A percentile compares a stretch with the other conserved stretches of the same genome.
Conservation (phyloP, 2,113 vertebrate species). For the Sinocyclocheilus anophthalmus region DNA sequence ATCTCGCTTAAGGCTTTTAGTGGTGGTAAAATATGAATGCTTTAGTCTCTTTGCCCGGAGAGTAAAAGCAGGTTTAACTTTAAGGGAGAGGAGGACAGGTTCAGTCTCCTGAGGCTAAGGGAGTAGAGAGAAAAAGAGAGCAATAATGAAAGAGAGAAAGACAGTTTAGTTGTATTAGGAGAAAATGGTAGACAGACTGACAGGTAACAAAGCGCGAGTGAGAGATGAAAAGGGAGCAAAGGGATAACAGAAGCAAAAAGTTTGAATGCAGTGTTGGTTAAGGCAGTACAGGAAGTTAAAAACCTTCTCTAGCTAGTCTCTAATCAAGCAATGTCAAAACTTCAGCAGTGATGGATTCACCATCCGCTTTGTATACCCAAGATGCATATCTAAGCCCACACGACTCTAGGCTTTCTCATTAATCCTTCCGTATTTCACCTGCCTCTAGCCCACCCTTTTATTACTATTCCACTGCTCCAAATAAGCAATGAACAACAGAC, state of each 20-base stretch:
- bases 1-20: constrained; percentile 33
- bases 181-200: not conserved
- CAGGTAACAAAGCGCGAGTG: not conserved
- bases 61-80: not conserved
- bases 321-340: constrained; percentile 10
- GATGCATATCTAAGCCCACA: not conserved
- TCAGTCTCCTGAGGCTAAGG: not conserved
- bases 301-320: constrained; percentile 6
- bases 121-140: not conserved
- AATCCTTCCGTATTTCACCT: constrained; percentile 7
- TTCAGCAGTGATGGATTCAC: constrained; percentile 8
- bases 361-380: not conserved
- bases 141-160: not conserved
- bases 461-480: too few species aligned
- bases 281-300: constrained; percentile 7
- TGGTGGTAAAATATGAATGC: constrained; percentile 32
- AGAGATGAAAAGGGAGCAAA: not conserved
- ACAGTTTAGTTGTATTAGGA: not conserved
- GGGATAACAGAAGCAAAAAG: not conserved
- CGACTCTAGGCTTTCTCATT: not conserved
- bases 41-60: not conserved
- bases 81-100: not conserved
- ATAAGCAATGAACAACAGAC: too few species aligned
- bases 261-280: not conserved
- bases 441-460: not conserved